Percentiles rank a stretch among this genome's conserved stretches.
Conservation (phyloP, 2,113 vertebrate genomes). For the Mesembrinibis cayennensis region DNA sequence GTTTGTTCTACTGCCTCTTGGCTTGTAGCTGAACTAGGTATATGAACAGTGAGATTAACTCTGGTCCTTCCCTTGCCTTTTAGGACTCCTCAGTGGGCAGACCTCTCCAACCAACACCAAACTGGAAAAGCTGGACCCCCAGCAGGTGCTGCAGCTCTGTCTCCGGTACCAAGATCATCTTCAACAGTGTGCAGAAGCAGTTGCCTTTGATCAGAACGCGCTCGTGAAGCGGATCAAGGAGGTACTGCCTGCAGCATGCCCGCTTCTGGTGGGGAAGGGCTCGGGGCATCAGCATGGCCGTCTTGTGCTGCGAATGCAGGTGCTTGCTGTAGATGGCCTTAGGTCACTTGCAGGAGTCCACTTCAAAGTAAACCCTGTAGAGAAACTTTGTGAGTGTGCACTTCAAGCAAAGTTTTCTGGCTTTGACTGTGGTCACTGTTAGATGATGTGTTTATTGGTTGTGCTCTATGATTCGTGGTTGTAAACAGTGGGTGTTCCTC, state of each 20-base stretch:
- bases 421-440: accelerated
- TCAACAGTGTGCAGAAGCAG: slow-evolving; percentile 95
- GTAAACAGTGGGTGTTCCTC: not conserved
- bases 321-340: accelerated
- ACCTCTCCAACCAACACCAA: slow-evolving; percentile 86
- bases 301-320: accelerated
- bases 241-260: slow-evolving; percentile 62
- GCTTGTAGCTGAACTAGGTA: not conserved
- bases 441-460: not conserved
- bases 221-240: slow-evolving; percentile 96
- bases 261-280: not conserved
- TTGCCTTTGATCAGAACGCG: slow-evolving; percentile 97
- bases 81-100: slow-evolving; percentile 93
- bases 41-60: not conserved
- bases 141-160: slow-evolving; percentile 93
- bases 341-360: not conserved
- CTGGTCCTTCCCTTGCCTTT: not conserved
- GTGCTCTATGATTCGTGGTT: not conserved
- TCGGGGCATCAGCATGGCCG: accelerated
- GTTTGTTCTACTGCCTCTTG: not conserved
- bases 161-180: slow-evolving; percentile 94
- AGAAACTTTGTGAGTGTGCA: not conserved
- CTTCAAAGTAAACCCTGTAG: not conserved
- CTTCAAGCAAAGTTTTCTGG: not conserved
- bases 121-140: slow-evolving; percentile 89